Evolutionary conservation across 2,888 invertebrate species (phyloP), one percentile per base, ranked within the genome.

Genomic region (Ormyrus labotus): DNA sequence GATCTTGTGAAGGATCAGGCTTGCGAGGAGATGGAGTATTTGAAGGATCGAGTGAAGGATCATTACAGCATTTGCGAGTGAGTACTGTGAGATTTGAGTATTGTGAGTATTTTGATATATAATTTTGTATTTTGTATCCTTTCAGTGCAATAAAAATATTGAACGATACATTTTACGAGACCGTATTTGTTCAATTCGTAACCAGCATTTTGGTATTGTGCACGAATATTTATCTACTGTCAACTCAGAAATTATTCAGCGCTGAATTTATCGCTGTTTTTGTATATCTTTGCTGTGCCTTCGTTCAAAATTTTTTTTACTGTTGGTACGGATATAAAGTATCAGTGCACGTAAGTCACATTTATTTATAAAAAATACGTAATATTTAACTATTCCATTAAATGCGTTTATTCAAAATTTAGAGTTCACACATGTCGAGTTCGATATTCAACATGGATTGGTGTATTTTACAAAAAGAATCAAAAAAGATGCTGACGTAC

Each of bases 321-420:
- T 87, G 87, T 60, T 87, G 87, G 86, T 84, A 84, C 47, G 88
- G 87, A 10, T 86, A 87, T 65, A 86, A 87, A 70, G 82, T 88
- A 2, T 83, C 83, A 11, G 6, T 75, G 34, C 83, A 85, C 79
- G 85, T 87, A 75, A 79, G 69, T 75, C 77, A 10, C 19, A 45
- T n/a, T 19, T 19, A 19, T 19, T 19, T 19, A 19, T 19, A 19
- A 19, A 19, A 19, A 19, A 19, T 19, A 19, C 1, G 19, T 19
- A 19, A 19, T 19, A 19, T 19, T 19, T 19, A 19, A 19, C 19
- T 19, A 19, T 19, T 19, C 1, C 19, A 19, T 19, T 19, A 1
- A 19, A 19, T 0, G 19, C 19, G 19, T 19, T 55, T 19, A 34
- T 55, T 47, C 0, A 13, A 45, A 19, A 19, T 19, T 19, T 19